phyloP scores from a whole-genome alignment of 2,797 vertebrate species.

The Crotalus adamanteus region DNA sequence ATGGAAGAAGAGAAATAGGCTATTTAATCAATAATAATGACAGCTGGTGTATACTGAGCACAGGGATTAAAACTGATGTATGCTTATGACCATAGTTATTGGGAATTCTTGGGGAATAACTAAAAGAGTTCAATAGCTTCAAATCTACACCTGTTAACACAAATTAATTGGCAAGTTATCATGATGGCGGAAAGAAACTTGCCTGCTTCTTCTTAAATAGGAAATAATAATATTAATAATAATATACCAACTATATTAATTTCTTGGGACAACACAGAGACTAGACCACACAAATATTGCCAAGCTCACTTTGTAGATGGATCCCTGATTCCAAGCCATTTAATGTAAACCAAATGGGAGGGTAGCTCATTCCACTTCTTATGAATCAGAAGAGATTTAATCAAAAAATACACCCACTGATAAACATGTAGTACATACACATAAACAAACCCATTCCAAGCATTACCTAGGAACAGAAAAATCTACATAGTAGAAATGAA shows the following conservation, averaged over 20 bases:
- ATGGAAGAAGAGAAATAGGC: not conserved
- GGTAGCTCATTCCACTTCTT: not conserved
- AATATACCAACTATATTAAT: not conserved
- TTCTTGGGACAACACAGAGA: not conserved
- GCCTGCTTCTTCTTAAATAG: not conserved
- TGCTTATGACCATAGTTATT: not conserved
- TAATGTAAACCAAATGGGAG: not conserved
- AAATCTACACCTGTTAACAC: not conserved
- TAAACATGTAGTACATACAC: not conserved
- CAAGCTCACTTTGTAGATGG: not conserved
- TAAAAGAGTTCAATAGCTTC: not conserved
- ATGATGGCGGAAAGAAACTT: not conserved
- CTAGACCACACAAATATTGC: not conserved
- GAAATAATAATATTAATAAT: not conserved
- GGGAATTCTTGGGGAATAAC: not conserved
- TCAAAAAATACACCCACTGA: not conserved
- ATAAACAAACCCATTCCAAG: not conserved
- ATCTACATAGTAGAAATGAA: not conserved
- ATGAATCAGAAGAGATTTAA: not conserved
- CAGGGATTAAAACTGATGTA: not conserved
- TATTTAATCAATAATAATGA: not conserved
- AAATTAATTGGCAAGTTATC: not conserved
- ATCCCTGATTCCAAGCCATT: not conserved
- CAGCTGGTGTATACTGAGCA: not conserved
- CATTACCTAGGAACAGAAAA: not conserved